Evolutionary conservation across 2,113 vertebrate species (phyloP), one percentile per base, ranked within the genome.

Genomic region (Epinephelus cyanopodus): DNA sequence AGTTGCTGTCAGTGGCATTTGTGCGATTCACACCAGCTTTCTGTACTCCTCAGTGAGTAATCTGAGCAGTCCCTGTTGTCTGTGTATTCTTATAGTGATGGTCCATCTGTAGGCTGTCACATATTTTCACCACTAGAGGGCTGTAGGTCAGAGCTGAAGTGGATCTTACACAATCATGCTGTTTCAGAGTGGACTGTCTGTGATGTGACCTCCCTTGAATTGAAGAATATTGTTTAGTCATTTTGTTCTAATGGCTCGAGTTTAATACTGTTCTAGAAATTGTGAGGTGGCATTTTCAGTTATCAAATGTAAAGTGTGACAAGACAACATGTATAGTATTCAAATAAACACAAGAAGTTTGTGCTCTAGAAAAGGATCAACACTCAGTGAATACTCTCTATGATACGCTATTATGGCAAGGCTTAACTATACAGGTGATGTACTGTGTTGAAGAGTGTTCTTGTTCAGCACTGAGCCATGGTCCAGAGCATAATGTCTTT

Each of bases 91-190:
- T 39, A 2, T 9, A 7, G 11, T 68, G 17, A 27, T 17, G 52
- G 52, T 29, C 1, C 9, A 45, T 18, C 6, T 33, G 27, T 39
- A 45, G 14, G 47, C 2, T 37, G 1, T 48, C 5, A 33, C n/a
- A 50, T 39, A 48, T 48, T 23, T 48, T 53, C 29, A 52, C 71
- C 83, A 71, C 42, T 58, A 71, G 45, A 75, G 52, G 71, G 67
- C 65, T 7, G 15, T 3, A 13, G 25, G 8, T 7, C 29, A 54
- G 27, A 37, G 21, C 66, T 11, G 10, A 18, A n/a, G 27, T 19
- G 10, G 3, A 69, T 63, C 10, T 53, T 52, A 23, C n/a, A 54
- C 67, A 54, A 3, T 37, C 6, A 10, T 45, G 42, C 12, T 45
- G 29, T 45, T 58, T 72, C 14, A 15, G 61, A 39, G 48, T 56